Conservation (phyloP, 2,888 invertebrate species). For the Stenchaetothrips biformis region DNA sequence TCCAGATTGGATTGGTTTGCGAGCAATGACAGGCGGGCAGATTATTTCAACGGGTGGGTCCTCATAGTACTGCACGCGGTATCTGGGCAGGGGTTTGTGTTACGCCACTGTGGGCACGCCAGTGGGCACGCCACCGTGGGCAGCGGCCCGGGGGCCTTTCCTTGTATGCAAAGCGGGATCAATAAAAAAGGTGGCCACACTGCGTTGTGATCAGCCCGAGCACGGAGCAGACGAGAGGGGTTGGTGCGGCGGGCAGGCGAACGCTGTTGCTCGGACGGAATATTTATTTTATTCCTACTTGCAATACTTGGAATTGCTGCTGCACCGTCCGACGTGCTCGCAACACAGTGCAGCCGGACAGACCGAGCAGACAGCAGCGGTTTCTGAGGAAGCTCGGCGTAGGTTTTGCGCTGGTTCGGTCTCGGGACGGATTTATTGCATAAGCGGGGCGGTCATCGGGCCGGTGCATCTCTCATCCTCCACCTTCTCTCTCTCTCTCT, state of each 20-base stretch:
- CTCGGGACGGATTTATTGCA: not conserved
- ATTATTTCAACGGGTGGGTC: too few species aligned
- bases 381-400: not conserved
- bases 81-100: too few species aligned
- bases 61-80: too few species aligned
- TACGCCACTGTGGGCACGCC: too few species aligned
- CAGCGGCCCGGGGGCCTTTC: not conserved
- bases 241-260: slow-evolving; percentile 2
- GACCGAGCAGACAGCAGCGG: not conserved
- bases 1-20: not conserved
- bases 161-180: slow-evolving; percentile 18
- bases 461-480: slow-evolving; percentile 5
- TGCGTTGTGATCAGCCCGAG: slow-evolving; percentile 14
- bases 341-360: not conserved
- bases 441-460: not conserved
- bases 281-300: slow-evolving; percentile 22
- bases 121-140: too few species aligned
- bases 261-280: slow-evolving; percentile 9
- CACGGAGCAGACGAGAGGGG: not conserved
- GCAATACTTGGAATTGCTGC: slow-evolving; percentile 22
- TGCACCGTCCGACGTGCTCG: not conserved
- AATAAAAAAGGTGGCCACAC: slow-evolving; percentile 10
- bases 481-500: slow-evolving; percentile 23
- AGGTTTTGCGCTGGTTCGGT: not conserved
- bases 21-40: not conserved